Conservation (phyloP, 2,113 vertebrate species). For the Glaucomys volans region DNA sequence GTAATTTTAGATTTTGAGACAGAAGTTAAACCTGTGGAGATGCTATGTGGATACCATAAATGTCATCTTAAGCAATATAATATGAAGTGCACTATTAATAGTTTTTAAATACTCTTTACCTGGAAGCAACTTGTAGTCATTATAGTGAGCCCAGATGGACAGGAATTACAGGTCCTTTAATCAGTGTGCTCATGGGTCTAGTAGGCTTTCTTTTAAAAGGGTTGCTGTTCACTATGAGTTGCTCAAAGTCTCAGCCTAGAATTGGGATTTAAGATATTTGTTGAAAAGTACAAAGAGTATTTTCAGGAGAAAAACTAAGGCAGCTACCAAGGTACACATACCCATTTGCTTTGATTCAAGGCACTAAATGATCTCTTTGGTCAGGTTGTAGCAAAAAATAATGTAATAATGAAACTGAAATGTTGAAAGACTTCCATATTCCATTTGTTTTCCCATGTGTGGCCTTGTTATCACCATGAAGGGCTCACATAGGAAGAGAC, state of each 20-base stretch:
- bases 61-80: neutral
- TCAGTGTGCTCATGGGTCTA: neutral
- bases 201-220: neutral
- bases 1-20: neutral
- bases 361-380: neutral
- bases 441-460: neutral
- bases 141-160: neutral
- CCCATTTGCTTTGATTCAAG: neutral
- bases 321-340: neutral
- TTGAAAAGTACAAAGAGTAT: neutral
- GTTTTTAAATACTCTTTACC: neutral
- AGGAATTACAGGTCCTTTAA: neutral
- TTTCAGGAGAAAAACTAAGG: neutral
- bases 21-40: neutral
- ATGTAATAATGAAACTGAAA: neutral
- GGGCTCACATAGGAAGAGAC: neutral
- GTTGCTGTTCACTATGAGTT: neutral
- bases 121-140: neutral
- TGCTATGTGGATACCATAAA: neutral
- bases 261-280: neutral
- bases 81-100: neutral
- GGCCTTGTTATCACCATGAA: neutral
- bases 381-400: neutral
- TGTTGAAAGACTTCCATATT: neutral
- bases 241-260: neutral